These are phyloP conservation scores for Caenorhabditis latens DNA, from an alignment of 1,140 invertebrate genomes.

Conservation along the genomic window DNA sequence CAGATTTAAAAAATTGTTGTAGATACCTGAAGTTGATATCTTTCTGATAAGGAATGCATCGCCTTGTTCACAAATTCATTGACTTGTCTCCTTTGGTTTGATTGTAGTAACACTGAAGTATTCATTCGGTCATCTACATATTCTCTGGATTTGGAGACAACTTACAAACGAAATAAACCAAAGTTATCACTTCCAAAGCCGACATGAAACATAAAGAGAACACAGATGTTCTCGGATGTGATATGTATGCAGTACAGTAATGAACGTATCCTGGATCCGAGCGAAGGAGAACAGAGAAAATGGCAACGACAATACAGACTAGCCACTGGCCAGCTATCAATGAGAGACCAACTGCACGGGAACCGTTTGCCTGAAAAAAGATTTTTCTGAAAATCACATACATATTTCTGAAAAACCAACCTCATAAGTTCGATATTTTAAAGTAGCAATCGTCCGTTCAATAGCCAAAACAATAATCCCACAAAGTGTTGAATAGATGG, in stretches of 20 bases:
- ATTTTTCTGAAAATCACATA: background rate
- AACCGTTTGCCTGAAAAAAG: background rate
- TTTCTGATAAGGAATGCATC: constrained; percentile 56
- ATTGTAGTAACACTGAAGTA: constrained; percentile 33
- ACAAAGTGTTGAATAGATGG: constrained; percentile 59
- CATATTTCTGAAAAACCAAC: background rate
- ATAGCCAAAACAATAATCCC: constrained; percentile 59
- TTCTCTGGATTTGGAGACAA: background rate
- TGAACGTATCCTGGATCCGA: constrained; percentile 46
- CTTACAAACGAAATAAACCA: constrained; percentile 44
- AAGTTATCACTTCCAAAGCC: background rate
- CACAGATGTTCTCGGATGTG: constrained; percentile 58
- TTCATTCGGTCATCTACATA: background rate
- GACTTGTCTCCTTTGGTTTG: constrained; percentile 51
- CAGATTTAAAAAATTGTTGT: background rate
- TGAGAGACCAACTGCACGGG: background rate
- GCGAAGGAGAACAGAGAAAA: constrained; percentile 36
- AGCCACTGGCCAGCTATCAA: constrained; percentile 23
- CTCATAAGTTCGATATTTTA: constrained; percentile 60
- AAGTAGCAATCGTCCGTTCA: constrained; percentile 60
- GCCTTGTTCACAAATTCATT: constrained; percentile 61
- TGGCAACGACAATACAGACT: constrained; percentile 14
- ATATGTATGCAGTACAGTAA: constrained; percentile 59
- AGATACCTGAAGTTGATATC: constrained; percentile 59
- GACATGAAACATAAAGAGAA: constrained; percentile 45